Evolutionary conservation across 2,888 invertebrate species (phyloP), one percentile per base, ranked within the genome.

Genomic region (Brassicogethes aeneus): DNA sequence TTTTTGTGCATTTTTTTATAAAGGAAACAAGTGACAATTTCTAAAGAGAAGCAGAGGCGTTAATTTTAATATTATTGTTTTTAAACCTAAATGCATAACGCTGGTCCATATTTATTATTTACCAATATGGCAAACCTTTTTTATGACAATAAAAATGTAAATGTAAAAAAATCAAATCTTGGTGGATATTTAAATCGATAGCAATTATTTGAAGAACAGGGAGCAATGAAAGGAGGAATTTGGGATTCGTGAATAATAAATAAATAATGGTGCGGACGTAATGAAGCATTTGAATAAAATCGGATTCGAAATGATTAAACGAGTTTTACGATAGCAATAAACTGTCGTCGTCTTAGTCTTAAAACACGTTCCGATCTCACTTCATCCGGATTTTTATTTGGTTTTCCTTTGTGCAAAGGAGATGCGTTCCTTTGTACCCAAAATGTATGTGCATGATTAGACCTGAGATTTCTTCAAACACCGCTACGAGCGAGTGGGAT

Each of bases 361-460:
- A 46, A 44, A 41, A 46, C 46, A 46, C 46, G 44, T 46, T 46
- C 39, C 39, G 42, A 43, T 31, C 46, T 44, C 43, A 46, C 46
- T 45, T 40, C 45, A 39, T 29, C 41, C 37, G 36, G 36, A 41
- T 46, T 34, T 46, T 46, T 46, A 43, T 41, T 34, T 43, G 39
- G 43, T 43, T 46, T 46, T 41, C 43, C 46, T 37, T 41, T 46
- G 38, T 39, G 39, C 33, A 23, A 10, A 34, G 37, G 37, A 39
- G 44, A 43, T 46, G 46, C 44, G 43, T 44, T 44, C 44, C 47
- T 48, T 51, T 51, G 47, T 47, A 42, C 39, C 45, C 46, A 45
- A 46, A 51, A 47, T 51, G 45, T 47, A 46, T 47, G 42, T 47
- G 49, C 51, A 49, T 49, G 49, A 51, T 51, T 51, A 47, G 47